phyloP scores from a whole-genome alignment of 2,888 invertebrate species.

The Ichneumoninae sp. region DNA sequence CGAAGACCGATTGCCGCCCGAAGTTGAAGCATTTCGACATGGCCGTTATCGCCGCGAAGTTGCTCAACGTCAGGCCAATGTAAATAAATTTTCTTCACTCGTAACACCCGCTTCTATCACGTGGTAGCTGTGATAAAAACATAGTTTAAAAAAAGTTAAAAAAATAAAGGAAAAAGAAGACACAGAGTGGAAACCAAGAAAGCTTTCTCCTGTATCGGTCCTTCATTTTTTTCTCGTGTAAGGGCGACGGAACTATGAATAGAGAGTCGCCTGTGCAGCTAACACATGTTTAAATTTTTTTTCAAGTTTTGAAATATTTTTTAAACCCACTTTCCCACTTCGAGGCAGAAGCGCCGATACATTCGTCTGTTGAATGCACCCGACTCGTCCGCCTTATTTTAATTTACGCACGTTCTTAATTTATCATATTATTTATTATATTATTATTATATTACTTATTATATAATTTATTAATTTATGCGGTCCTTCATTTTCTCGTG shows the following conservation, averaged over 20 bases:
- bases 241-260: conserved; percentile 47
- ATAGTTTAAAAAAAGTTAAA: no score
- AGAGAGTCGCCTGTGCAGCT: conserved; percentile 47
- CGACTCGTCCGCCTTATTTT: conserved; percentile 7
- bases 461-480: no score
- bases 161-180: no score
- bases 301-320: not conserved
- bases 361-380: not conserved
- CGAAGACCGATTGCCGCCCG: not conserved
- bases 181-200: not conserved
- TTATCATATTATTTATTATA: no score
- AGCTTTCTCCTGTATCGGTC: conserved; percentile 16
- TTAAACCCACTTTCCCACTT: conserved; percentile 8
- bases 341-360: conserved; percentile 1
- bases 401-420: conserved; percentile 9
- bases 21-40: not conserved
- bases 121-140: no score
- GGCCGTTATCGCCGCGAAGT: not conserved
- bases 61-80: not conserved
- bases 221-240: conserved; percentile 29
- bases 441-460: no score
- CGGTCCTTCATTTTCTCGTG: no score
- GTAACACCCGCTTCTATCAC: no score
- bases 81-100: no score
- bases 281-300: conserved; percentile 27